Evolutionary conservation across 2,113 vertebrate genomes (phyloP).

Genomic region (Pedetes capensis): DNA sequence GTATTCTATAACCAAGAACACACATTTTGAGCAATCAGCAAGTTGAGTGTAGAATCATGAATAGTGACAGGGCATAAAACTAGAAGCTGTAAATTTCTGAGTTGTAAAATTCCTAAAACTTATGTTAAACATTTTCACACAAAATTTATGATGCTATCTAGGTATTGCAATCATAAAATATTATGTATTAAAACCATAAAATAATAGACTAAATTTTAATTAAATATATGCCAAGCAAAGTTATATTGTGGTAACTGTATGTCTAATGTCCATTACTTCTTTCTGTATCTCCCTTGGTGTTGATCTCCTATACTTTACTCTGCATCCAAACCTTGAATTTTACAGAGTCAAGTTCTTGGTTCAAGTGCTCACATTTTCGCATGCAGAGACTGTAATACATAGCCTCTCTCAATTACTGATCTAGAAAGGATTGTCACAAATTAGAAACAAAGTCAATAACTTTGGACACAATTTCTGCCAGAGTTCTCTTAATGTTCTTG

Average conservation of each 20-base stretch:
- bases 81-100: neutral
- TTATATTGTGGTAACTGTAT: neutral
- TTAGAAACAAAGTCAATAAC: neutral
- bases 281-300: neutral
- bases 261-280: neutral
- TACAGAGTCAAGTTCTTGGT: neutral
- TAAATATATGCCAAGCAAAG: neutral
- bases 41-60: neutral
- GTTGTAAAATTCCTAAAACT: neutral
- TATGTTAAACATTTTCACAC: neutral
- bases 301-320: neutral
- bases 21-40: neutral
- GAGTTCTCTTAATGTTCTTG: neutral
- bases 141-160: neutral
- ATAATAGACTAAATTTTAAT: neutral
- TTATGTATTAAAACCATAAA: neutral
- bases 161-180: neutral
- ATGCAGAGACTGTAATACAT: neutral
- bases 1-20: neutral
- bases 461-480: neutral
- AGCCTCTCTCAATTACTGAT: neutral
- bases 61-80: neutral
- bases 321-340: neutral
- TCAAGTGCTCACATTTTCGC: neutral
- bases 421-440: neutral